Base-by-base conservation (phyloP, 2,113 vertebrate genomes). In the Podarcis cretensis region DNA sequence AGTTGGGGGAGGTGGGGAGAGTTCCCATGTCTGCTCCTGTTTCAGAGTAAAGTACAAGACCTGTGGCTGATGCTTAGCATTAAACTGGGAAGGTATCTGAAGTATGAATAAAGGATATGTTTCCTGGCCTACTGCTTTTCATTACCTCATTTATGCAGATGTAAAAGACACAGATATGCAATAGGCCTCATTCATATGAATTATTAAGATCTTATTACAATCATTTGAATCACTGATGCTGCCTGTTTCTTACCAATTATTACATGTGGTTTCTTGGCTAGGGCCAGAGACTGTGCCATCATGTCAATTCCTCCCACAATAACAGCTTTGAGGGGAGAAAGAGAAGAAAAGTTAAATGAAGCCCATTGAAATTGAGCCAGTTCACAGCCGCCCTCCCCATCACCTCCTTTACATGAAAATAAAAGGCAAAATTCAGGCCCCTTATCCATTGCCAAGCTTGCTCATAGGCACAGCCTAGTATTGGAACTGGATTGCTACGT, bases 241-340 rank as follows among this genome's bases (percentile, higher is more conserved):
- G 0, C 54, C 54, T 59, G 91, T 75, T 85, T 27, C 98, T 98
- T 96, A 99, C 99, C 99, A 81, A 99, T 99, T 81, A 99, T 96
- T 73, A 99, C 90, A 86, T 99, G 99, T 0, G 99, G 99, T 75
- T 99, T 99, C 95, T 99, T 99, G 25, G 98, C 99, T 93, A 99
- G 95, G 43, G 98, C 98, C 95, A 99, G 89, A 40, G 99, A 98
- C n/a, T 99, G 99, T 35, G 99, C 98, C 99, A 99, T 99, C 23
- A 98, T 98, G 87, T 99, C 99, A 90, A 99, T 99, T 91, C 99
- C 99, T 94, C 99, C 99, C 7, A 99, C 99, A 43, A 99, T 94
- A 73, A 99, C 99, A 3, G 98, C 99, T 99, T 96, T 48, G 93
- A 84, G 96, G 91, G 94, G 93, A 0, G 88, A 80, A 96, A 92